Base-by-base conservation (phyloP, 1,140 invertebrate species). In the Drosophila melanogaster region DNA sequence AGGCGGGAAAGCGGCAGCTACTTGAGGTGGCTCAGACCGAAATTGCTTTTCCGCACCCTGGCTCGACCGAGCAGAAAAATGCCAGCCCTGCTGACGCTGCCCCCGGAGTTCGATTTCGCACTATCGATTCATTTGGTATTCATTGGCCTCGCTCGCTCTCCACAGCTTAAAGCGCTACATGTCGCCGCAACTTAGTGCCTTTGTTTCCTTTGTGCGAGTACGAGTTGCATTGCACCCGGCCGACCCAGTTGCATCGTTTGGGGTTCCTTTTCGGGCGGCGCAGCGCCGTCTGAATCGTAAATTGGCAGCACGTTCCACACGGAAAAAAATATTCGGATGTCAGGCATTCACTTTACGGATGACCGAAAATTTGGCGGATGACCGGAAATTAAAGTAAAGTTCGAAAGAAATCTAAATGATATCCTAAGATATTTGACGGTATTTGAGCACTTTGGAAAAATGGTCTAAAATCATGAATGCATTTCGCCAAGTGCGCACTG, bases 11-110 rank as follows among this genome's bases (percentile, higher is more conserved):
- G 30, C 5, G 30, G 8, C 15, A 50, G 71, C 61, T 66, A 49
- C 79, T 87, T 81, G 59, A 86, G 79, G 81, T 87, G 77, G 70
- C 54, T 64, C 61, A 83, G 83, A 83, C 67, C 51, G 67, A 87
- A 87, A 87, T 87, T 87, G 84, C 79, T 89, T 89, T 87, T 89
- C 72, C 73, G 85, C 80, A 80, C 75, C 38, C 60, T 55, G 49
- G 79, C 59, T 78, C 67, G 89, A 50, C 46, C 59, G 74, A 74
- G 84, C 84, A 80, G 79, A 84, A 89, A 87, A 89, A 90, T 89
- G 73, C 89, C 80, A 84, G 85, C 84, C 50, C 53, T 57, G 65
- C 64, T 40, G 51, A 35, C 19, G 59, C 37, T 77, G 35, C 57
- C 50, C 57, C 19, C 43, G 54, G 66, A 70, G 73, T 78, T 86